Conservation (phyloP, 2,113 vertebrate genomes). For the Mirza zaza region DNA sequence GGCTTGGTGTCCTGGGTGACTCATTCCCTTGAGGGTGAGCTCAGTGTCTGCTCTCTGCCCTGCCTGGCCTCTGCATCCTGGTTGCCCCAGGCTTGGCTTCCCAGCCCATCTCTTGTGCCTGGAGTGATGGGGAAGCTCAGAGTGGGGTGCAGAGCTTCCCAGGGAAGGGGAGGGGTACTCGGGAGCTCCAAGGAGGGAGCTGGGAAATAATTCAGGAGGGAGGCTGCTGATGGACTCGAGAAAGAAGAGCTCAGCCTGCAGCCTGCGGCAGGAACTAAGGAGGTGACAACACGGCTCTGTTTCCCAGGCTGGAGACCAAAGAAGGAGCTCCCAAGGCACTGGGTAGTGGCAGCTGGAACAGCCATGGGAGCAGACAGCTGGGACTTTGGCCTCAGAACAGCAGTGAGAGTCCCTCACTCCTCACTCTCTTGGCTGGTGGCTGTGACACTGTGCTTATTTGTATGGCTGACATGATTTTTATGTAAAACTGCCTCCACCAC, state of each 20-base stretch:
- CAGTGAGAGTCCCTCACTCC: neutral
- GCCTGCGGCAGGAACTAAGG: neutral
- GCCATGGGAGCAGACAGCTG: neutral
- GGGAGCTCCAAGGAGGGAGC: neutral
- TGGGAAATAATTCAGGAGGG: neutral
- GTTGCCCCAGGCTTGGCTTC: neutral
- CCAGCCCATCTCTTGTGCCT: neutral
- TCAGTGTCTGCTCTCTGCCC: neutral
- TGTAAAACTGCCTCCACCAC: neutral
- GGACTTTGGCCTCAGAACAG: neutral
- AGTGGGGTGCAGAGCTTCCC: neutral
- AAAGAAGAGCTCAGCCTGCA: neutral
- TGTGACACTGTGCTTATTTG: neutral
- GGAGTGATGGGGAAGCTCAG: neutral
- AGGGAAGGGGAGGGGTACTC: neutral
- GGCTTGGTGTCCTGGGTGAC: neutral
- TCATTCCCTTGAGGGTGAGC: neutral
- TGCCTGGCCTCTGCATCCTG: neutral
- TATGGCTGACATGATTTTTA: neutral
- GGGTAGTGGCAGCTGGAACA: neutral
- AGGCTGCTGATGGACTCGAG: neutral
- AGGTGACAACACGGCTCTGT: neutral
- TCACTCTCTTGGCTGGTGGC: neutral
- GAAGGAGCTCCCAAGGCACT: neutral
- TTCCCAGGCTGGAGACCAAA: neutral